A percentile compares a stretch with the other conserved stretches of the same genome.
Evolutionary conservation across 2,113 vertebrate species (phyloP).

Genomic region (Helogale parvula): DNA sequence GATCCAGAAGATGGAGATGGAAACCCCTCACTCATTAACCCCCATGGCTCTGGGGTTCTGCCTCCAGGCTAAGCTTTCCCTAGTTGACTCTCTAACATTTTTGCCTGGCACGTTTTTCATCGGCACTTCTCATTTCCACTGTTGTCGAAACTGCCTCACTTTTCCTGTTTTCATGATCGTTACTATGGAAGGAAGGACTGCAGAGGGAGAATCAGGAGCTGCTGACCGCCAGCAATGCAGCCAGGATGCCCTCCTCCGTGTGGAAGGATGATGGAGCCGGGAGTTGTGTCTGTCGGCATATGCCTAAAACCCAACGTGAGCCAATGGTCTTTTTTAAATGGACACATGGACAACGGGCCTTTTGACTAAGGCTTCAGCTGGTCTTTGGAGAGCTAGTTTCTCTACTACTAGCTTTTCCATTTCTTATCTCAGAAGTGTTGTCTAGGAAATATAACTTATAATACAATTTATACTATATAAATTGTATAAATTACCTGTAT

Average conservation of each 20-base stretch:
- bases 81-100: neutral
- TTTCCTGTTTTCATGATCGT: neutral
- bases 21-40: neutral
- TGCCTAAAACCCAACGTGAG: neutral
- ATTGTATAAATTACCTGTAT: neutral
- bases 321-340: neutral
- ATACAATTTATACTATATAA: neutral
- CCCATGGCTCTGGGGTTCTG: neutral
- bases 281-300: neutral
- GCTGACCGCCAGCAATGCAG: neutral
- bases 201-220: neutral
- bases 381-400: neutral
- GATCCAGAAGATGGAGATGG: neutral
- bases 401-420: neutral
- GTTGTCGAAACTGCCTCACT: neutral
- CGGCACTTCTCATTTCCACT: neutral
- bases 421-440: neutral
- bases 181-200: slow-evolving; percentile 13
- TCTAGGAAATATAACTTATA: neutral
- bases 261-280: neutral
- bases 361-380: neutral
- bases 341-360: neutral
- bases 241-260: neutral
- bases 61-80: neutral
- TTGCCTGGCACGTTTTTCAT: slow-evolving; percentile 46